These are phyloP conservation scores for Cephalotes varians DNA, from an alignment of 2,888 invertebrate genomes.

Conservation along the genomic window DNA sequence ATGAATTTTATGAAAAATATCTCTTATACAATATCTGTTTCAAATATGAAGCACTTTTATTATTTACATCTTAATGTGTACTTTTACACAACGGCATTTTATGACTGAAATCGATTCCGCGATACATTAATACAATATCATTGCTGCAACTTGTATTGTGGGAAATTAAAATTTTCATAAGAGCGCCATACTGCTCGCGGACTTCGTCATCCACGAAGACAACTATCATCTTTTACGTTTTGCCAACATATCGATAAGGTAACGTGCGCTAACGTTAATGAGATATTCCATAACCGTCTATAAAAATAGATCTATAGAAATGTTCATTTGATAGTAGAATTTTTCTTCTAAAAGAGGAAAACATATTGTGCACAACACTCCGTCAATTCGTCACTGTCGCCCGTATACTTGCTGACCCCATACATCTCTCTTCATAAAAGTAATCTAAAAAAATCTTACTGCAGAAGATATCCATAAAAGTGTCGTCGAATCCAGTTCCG, in stretches of 20 bases:
- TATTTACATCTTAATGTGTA: constrained; percentile 33
- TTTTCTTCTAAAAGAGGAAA: constrained; percentile 9
- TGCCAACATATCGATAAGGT: constrained; percentile 17
- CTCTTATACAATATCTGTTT: constrained; percentile 2
- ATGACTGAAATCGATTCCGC: neutral
- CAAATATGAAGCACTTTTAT: neutral
- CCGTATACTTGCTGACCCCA: constrained; percentile 37
- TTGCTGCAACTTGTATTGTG: neutral
- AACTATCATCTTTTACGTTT: constrained; percentile 2
- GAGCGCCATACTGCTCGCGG: too few species aligned
- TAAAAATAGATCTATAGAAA: constrained; percentile 33
- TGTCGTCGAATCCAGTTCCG: constrained; percentile 31
- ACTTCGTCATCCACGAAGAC: neutral
- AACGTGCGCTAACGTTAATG: neutral
- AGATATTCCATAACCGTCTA: constrained; percentile 18
- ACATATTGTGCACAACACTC: constrained; percentile 31
- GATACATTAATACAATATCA: constrained; percentile 14
- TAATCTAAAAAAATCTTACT: constrained; percentile 42
- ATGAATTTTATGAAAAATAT: neutral
- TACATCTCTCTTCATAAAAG: constrained; percentile 51
- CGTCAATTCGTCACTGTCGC: constrained; percentile 49
- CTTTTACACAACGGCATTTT: neutral
- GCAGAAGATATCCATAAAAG: constrained; percentile 51
- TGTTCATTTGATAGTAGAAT: constrained; percentile 6
- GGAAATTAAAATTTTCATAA: constrained; percentile 39